phyloP scores from a whole-genome alignment of 2,888 invertebrate genomes.

The Rhyacophila evoluta region DNA sequence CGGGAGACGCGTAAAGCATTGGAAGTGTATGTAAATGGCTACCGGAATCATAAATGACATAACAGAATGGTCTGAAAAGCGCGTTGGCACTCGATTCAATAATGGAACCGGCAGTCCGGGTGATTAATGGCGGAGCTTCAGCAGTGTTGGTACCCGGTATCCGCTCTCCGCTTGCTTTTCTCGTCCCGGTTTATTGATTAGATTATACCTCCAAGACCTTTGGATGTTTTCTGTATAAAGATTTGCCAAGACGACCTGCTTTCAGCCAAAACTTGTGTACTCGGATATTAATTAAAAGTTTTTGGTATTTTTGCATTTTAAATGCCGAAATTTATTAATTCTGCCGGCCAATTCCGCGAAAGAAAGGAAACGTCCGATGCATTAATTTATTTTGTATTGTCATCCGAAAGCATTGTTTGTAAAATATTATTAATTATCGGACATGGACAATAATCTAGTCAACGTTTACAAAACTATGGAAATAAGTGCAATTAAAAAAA shows the following conservation, averaged over 20 bases:
- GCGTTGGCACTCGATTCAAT: constrained; percentile 41
- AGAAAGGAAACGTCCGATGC: background rate
- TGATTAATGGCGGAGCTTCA: constrained; percentile 41
- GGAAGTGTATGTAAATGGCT: constrained; percentile 24
- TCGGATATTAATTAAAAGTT: constrained; percentile 43
- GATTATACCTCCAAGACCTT: constrained; percentile 38
- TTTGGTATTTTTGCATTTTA: constrained; percentile 41
- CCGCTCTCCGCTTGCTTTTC: constrained; percentile 26
- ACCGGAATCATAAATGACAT: constrained; percentile 36
- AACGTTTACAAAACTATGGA: no score
- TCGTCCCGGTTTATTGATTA: constrained; percentile 42
- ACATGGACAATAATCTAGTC: background rate
- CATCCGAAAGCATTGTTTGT: background rate
- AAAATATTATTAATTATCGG: background rate
- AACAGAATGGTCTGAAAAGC: constrained; percentile 41
- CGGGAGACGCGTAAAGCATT: background rate
- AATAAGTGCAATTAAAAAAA: no score
- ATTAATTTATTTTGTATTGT: background rate
- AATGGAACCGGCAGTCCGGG: constrained; percentile 36
- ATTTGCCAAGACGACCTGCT: constrained; percentile 34
- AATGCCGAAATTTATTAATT: background rate
- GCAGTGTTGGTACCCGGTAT: background rate
- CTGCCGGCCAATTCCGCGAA: constrained; percentile 31
- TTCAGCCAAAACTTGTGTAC: constrained; percentile 7
- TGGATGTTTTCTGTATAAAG: constrained; percentile 27